These are phyloP conservation scores for Pristionchus entomophagus DNA, from an alignment of 2,888 invertebrate genomes.

Conservation along the genomic window DNA sequence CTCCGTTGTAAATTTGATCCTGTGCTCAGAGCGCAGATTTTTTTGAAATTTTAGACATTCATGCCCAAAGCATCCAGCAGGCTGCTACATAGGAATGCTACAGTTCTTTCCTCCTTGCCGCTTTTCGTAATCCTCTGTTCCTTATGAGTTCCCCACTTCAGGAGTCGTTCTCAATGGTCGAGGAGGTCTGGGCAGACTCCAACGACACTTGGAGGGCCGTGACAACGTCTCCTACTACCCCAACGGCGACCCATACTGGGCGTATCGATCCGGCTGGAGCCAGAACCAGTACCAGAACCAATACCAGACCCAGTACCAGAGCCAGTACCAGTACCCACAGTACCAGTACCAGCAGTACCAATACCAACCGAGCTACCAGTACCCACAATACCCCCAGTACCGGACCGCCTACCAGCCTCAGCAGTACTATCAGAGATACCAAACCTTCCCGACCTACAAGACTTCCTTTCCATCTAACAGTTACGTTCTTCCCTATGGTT, in stretches of 20 bases:
- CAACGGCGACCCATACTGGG: conserved; percentile 28
- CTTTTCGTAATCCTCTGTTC: too few relatives aligned
- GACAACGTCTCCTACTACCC: conserved; percentile 24
- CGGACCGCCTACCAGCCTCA: background rate
- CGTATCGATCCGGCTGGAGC: background rate
- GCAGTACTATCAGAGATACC: background rate
- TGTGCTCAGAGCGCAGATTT: too few relatives aligned
- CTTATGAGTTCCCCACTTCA: background rate
- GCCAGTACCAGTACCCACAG: background rate
- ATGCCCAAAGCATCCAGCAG: too few relatives aligned
- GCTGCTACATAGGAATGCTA: too few relatives aligned
- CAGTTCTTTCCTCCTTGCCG: too few relatives aligned
- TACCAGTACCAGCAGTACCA: conserved; percentile 4
- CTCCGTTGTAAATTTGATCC: too few relatives aligned
- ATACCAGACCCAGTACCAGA: conserved; percentile 11
- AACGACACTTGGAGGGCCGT: conserved; percentile 4
- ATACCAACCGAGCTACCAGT: background rate
- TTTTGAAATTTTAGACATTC: too few relatives aligned
- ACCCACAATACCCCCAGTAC: background rate
- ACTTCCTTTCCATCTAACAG: background rate
- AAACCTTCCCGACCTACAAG: background rate
- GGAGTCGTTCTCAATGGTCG: conserved; percentile 27
- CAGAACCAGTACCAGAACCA: background rate
- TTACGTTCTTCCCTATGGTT: background rate
- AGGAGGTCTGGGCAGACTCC: conserved; percentile 10